Percentiles rank a stretch among this genome's conserved stretches.
Conservation (phyloP, 1,140 invertebrate genomes). For the Subanguina moxae region DNA sequence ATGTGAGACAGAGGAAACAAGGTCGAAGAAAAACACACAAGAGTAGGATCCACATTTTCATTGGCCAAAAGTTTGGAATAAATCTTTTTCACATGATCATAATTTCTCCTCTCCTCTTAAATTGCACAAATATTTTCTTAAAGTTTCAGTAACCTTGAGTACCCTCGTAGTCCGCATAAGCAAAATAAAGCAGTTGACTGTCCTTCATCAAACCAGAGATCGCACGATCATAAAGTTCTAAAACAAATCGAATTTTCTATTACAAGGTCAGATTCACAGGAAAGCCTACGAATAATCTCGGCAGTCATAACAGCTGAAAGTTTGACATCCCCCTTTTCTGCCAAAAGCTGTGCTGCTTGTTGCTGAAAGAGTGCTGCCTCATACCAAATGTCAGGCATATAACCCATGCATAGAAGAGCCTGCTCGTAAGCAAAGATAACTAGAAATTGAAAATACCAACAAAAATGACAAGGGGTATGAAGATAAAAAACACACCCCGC, state of each 20-base stretch:
- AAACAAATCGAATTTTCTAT: conserved; percentile 61
- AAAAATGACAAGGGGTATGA: neutral
- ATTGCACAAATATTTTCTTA: too few relatives aligned
- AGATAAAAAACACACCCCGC: conserved; percentile 62
- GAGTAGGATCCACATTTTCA: conserved; percentile 83
- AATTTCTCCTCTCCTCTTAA: conserved; percentile 91
- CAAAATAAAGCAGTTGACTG: conserved; percentile 90
- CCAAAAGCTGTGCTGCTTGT: conserved; percentile 81
- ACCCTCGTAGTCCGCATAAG: conserved; percentile 96
- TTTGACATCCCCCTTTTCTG: conserved; percentile 76
- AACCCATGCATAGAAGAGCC: conserved; percentile 86
- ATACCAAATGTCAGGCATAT: conserved; percentile 98
- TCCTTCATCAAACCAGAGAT: conserved; percentile 75
- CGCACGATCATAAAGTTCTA: conserved; percentile 85
- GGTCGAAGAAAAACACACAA: conserved; percentile 65
- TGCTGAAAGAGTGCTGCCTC: conserved; percentile 93
- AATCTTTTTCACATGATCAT: conserved; percentile 93
- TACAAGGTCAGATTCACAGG: neutral
- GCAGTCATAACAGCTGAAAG: conserved; percentile 25
- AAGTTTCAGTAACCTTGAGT: too few relatives aligned
- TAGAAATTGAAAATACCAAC: conserved; percentile 56
- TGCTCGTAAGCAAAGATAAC: conserved; percentile 99
- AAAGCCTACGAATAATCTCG: conserved; percentile 38
- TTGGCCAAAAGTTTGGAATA: conserved; percentile 86
- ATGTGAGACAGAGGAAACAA: neutral